Evolutionary conservation across 2,888 invertebrate genomes (phyloP).

Genomic region (Herminia tarsipennalis): DNA sequence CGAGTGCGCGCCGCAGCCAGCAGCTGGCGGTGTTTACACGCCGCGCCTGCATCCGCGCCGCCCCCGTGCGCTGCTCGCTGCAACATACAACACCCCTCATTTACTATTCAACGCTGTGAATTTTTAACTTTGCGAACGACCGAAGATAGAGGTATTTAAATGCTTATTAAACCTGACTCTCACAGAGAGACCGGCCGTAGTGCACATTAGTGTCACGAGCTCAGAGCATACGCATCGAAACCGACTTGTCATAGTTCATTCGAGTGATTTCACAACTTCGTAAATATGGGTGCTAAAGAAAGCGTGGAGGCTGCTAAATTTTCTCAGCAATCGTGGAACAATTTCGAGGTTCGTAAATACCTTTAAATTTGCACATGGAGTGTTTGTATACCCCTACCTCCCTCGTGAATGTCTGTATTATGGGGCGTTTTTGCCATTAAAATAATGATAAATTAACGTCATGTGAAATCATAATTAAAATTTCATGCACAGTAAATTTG

Average conservation of each 20-base stretch:
- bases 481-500: constrained; percentile 70
- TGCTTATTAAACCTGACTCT: constrained; percentile 74
- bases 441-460: constrained; percentile 53
- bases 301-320: constrained; percentile 93
- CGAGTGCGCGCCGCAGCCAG: constrained; percentile 52
- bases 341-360: constrained; percentile 89
- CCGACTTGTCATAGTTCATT: constrained; percentile 78
- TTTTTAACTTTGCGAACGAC: constrained; percentile 78
- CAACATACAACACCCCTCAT: constrained; percentile 76
- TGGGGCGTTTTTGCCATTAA: constrained; percentile 56
- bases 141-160: constrained; percentile 80
- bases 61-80: constrained; percentile 64
- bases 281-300: constrained; percentile 92
- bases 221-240: constrained; percentile 80
- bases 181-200: constrained; percentile 74
- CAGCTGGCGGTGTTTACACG: constrained; percentile 83
- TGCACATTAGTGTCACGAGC: constrained; percentile 79
- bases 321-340: constrained; percentile 93
- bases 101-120: constrained; percentile 81
- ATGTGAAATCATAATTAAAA: constrained; percentile 59
- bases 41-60: constrained; percentile 66
- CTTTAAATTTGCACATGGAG: constrained; percentile 83
- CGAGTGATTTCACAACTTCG: constrained; percentile 80
- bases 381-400: constrained; percentile 79
- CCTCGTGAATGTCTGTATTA: constrained; percentile 76